Percentiles rank a stretch among this genome's conserved stretches.
Evolutionary conservation across 2,797 vertebrate species (phyloP).

Genomic region (Eulemur albifrons): DNA sequence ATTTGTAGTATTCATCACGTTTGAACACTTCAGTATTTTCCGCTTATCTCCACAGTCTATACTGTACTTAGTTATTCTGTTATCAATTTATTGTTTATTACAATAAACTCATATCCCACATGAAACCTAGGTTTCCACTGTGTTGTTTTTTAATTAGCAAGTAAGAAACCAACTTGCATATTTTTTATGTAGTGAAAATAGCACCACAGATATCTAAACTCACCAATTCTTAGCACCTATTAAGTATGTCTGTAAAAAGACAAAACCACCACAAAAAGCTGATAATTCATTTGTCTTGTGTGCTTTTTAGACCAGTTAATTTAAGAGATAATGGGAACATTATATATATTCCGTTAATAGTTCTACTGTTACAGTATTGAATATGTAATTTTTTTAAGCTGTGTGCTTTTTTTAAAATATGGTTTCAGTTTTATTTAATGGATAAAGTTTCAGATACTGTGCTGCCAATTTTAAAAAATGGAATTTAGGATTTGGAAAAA

Average conservation of each 20-base stretch:
- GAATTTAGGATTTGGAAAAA: not conserved
- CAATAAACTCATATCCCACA: not conserved
- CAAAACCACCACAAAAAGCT: not conserved
- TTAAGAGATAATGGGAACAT: not conserved
- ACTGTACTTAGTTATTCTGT: not conserved
- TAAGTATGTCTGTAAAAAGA: not conserved
- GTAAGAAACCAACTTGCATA: not conserved
- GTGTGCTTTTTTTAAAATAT: not conserved
- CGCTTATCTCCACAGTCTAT: not conserved
- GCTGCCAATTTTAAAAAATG: not conserved
- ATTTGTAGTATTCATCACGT: not conserved
- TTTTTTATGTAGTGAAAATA: not conserved
- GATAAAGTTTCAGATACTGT: not conserved
- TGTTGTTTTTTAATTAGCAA: not conserved
- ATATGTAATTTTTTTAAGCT: not conserved
- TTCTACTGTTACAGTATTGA: not conserved
- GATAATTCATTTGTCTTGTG: not conserved
- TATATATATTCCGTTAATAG: not conserved
- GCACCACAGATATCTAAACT: not conserved
- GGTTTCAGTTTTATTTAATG: constrained; percentile 21
- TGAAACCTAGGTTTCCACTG: not conserved
- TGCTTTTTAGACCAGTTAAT: not conserved
- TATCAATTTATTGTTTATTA: not conserved
- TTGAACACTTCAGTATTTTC: not conserved
- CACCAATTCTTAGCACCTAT: not conserved